phyloP scores from a whole-genome alignment of 2,888 invertebrate species.

The Drosophila longiperda region DNA sequence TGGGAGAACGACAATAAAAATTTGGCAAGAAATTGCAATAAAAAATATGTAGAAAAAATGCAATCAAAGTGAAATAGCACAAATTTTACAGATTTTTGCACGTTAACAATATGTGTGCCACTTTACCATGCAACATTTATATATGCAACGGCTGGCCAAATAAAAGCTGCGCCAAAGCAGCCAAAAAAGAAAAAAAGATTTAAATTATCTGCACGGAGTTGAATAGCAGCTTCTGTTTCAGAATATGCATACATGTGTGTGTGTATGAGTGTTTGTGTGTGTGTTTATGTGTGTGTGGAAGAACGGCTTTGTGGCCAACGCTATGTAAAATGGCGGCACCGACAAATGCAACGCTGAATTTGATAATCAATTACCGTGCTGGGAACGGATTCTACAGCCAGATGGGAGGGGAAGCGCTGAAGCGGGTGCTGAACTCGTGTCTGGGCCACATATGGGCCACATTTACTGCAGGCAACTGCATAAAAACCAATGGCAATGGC shows the following conservation, averaged over 20 bases:
- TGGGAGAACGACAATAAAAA: background rate
- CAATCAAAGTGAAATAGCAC: slow-evolving; percentile 65
- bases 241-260: background rate
- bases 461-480: slow-evolving; percentile 56
- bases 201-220: slow-evolving; percentile 15
- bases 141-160: slow-evolving; percentile 52
- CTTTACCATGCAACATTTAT: slow-evolving; percentile 19
- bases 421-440: background rate
- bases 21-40: slow-evolving; percentile 23
- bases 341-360: slow-evolving; percentile 70
- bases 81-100: slow-evolving; percentile 73
- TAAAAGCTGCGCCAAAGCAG: slow-evolving; percentile 42
- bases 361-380: slow-evolving; percentile 77
- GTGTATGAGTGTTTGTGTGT: slow-evolving; percentile 8
- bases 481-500: slow-evolving; percentile 42
- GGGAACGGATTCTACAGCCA: slow-evolving; percentile 17
- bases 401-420: background rate
- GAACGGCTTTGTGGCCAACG: slow-evolving; percentile 40
- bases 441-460: slow-evolving; percentile 54
- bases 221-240: slow-evolving; percentile 11
- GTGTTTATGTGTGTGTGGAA: slow-evolving; percentile 17
- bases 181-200: slow-evolving; percentile 22
- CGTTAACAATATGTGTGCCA: slow-evolving; percentile 71
- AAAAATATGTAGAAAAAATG: slow-evolving; percentile 52
- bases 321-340: slow-evolving; percentile 46